Evolutionary conservation across 37 sponge, comb jelly and placozoan species (phyloP).

Genomic region (Theonella swinhoei): DNA sequence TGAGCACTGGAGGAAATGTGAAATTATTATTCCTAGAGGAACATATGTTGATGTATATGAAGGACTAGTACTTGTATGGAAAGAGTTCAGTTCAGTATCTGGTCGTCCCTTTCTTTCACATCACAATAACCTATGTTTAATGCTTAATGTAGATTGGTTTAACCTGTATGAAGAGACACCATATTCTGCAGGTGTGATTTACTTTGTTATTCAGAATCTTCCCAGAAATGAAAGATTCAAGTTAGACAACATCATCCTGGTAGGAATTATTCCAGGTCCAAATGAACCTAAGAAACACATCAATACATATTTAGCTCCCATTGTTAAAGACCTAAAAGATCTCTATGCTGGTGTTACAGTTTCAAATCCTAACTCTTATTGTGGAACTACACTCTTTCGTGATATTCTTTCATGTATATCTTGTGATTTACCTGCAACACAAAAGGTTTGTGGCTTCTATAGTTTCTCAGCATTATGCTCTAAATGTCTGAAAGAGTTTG

Average conservation of each 20-base stretch:
- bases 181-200: slow-evolving; percentile 63
- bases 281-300: slow-evolving; percentile 43
- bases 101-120: slow-evolving; percentile 31
- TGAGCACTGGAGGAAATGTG: slow-evolving; percentile 33
- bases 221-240: slow-evolving; percentile 43
- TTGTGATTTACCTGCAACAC: no score
- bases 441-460: no score
- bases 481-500: no score
- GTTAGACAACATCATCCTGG: slow-evolving; percentile 37
- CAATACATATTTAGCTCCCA: slow-evolving; percentile 53
- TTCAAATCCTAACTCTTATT: no score
- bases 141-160: slow-evolving; percentile 61
- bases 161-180: slow-evolving; percentile 30
- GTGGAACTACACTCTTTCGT: no score
- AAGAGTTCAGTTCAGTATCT: slow-evolving; percentile 33
- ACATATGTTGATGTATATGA: slow-evolving; percentile 58
- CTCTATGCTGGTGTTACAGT: no score
- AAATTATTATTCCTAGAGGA: background rate
- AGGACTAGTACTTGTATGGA: slow-evolving; percentile 68
- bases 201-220: slow-evolving; percentile 45
- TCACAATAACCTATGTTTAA: background rate
- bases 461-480: no score
- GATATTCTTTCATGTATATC: no score
- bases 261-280: slow-evolving; percentile 74
- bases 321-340: slow-evolving; percentile 59